Percentiles rank a stretch among this genome's conserved stretches.
phyloP scores from a whole-genome alignment of 2,888 invertebrate genomes.

The Caradrina clavipalpis region DNA sequence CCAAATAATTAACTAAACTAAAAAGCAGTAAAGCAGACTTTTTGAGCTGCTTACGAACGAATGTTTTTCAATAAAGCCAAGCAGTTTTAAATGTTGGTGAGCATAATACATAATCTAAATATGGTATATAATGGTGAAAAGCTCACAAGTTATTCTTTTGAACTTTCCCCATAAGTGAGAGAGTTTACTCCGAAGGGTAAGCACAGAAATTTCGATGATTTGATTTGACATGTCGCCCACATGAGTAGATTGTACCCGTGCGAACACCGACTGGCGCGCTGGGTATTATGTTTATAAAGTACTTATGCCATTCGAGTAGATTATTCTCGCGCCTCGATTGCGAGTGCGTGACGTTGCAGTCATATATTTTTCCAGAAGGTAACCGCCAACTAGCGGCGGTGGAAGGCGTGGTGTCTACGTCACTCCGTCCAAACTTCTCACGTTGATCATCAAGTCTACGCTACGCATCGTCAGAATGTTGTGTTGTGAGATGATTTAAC shows the following conservation, averaged over 20 bases:
- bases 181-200: no score
- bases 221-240: not conserved
- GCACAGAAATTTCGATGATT: not conserved
- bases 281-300: slow-evolving; percentile 25
- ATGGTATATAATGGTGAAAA: no score
- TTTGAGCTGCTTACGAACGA: not conserved
- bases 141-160: no score
- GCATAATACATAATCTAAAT: not conserved
- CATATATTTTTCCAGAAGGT: slow-evolving; percentile 38
- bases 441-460: slow-evolving; percentile 44
- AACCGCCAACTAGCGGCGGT: slow-evolving; percentile 3
- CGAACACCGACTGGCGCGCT: not conserved
- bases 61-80: not conserved
- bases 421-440: slow-evolving; percentile 41
- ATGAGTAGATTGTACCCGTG: not conserved
- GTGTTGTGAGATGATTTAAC: slow-evolving; percentile 40
- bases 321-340: slow-evolving; percentile 9
- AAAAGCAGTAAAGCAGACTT: not conserved
- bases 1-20: no score
- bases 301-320: slow-evolving; percentile 16
- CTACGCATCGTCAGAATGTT: slow-evolving; percentile 42
- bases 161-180: no score
- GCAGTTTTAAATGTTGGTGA: slow-evolving; percentile 14
- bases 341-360: slow-evolving; percentile 10
- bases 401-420: slow-evolving; percentile 52